These are phyloP conservation scores for Selenia dentaria DNA, from an alignment of 2,888 invertebrate genomes.

Conservation along the genomic window DNA sequence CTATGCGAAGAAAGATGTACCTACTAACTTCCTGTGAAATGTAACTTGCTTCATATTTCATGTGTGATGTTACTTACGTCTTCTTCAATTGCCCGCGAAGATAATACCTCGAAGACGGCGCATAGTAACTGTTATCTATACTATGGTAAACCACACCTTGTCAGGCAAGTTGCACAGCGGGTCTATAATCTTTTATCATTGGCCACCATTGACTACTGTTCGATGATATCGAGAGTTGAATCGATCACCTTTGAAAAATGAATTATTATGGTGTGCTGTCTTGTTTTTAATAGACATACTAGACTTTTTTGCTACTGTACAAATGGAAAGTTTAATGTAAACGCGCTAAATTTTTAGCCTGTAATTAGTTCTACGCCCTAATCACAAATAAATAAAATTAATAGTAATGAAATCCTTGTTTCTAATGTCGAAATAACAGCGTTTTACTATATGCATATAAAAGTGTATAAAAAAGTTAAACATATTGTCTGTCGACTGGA, in stretches of 20 bases:
- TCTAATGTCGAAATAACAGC: too few relatives aligned
- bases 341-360: too few relatives aligned
- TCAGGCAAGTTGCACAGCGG: constrained; percentile 45
- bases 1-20: constrained; percentile 2
- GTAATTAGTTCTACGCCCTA: too few relatives aligned
- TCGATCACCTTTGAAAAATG: constrained; percentile 25
- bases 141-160: constrained; percentile 43
- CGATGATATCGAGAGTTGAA: constrained; percentile 42
- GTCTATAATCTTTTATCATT: constrained; percentile 30
- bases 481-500: too few relatives aligned
- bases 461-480: too few relatives aligned
- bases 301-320: too few relatives aligned
- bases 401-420: too few relatives aligned
- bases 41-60: background rate
- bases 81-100: constrained; percentile 27
- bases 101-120: constrained; percentile 35
- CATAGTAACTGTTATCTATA: constrained; percentile 9
- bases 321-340: too few relatives aligned
- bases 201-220: constrained; percentile 40
- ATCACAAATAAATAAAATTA: too few relatives aligned
- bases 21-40: background rate
- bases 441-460: too few relatives aligned
- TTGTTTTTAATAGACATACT: too few relatives aligned
- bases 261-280: too few relatives aligned
- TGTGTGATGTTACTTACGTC: constrained; percentile 12